A percentile compares a stretch with the other conserved stretches of the same genome.
phyloP scores from a whole-genome alignment of 2,888 invertebrate species.

The Nomada flava region DNA sequence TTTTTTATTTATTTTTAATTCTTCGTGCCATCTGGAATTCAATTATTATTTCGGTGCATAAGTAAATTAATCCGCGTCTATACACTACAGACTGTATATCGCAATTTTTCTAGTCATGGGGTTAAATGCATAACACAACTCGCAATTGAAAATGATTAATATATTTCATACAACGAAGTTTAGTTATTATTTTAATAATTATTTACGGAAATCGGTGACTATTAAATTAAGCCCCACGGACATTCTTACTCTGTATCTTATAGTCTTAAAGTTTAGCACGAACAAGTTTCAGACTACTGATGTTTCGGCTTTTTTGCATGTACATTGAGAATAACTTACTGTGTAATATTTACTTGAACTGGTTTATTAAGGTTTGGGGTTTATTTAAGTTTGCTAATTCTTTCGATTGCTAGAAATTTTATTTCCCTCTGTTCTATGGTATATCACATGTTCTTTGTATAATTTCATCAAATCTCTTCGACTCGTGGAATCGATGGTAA shows the following conservation, averaged over 20 bases:
- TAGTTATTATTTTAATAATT: conserved; percentile 6
- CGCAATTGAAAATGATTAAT: conserved; percentile 20
- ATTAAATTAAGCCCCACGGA: conserved; percentile 19
- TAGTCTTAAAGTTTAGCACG: conserved; percentile 39
- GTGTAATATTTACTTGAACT: conserved; percentile 69
- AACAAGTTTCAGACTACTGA: conserved; percentile 10
- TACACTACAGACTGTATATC: not conserved
- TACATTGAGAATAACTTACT: conserved; percentile 31
- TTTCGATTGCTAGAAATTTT: conserved; percentile 67
- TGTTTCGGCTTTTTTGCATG: conserved; percentile 55
- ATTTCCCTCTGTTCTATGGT: conserved; percentile 55
- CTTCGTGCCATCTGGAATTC: not conserved
- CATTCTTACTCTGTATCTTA: not conserved
- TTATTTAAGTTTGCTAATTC: conserved; percentile 63
- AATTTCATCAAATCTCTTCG: not conserved
- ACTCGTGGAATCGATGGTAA: not conserved
- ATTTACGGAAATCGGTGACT: not conserved
- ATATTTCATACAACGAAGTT: not conserved
- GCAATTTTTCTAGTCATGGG: not conserved
- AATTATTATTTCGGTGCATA: not conserved
- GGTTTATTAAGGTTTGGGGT: conserved; percentile 64
- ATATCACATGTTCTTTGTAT: not conserved
- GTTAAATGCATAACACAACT: conserved; percentile 6
- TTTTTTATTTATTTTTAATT: not conserved
- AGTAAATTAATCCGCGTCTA: not conserved